Base-by-base conservation (phyloP, 2,797 vertebrate species). In the Poecile montanus region DNA sequence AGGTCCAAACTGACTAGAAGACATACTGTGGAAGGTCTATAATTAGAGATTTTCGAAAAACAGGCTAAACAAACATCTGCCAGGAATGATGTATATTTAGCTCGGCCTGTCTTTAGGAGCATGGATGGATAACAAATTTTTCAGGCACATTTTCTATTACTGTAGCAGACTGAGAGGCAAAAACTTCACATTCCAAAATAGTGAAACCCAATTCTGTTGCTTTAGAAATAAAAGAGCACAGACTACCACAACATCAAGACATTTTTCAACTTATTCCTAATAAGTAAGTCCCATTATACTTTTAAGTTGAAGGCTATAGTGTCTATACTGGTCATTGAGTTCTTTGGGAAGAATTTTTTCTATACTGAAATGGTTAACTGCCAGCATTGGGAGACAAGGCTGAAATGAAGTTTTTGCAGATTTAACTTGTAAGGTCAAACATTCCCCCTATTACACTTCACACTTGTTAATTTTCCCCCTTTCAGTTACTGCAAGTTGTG, bases 51-150 rank as follows among this genome's bases (percentile, higher is more conserved):
- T 93, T 86, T 62, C 6, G 42, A 91, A 88, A 86, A 91, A 47
- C 54, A 77, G 68, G 65, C 66, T 85, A 91, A 92, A 93, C 57
- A 93, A 93, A 93, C 88, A 94, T 95, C 87, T 91, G 63, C 66
- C 82, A 71, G 50, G 54, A 89, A 72, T 2, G 6, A 88, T 22
- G 16, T 48, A 72, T 88, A 89, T 75, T 94, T 85, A 96, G 68
- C 58, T 72, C 61, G 75, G 79, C 40, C 58, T 56, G 38, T 51
- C 42, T 63, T 92, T 38, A 70, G 45, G n/a, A 66, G 13, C 6
- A 65, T 0, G 1, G 26, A 67, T 8, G 54, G 54, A 44, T 38
- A 89, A 88, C 38, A 83, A 23, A 7, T 22, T 80, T 80, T 74
- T 54, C 32, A 83, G 53, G 9, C 54, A 51, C 18, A 16, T 72